Evolutionary conservation across 1,140 invertebrate species (phyloP).

Genomic region (Melanaphis sacchari): DNA sequence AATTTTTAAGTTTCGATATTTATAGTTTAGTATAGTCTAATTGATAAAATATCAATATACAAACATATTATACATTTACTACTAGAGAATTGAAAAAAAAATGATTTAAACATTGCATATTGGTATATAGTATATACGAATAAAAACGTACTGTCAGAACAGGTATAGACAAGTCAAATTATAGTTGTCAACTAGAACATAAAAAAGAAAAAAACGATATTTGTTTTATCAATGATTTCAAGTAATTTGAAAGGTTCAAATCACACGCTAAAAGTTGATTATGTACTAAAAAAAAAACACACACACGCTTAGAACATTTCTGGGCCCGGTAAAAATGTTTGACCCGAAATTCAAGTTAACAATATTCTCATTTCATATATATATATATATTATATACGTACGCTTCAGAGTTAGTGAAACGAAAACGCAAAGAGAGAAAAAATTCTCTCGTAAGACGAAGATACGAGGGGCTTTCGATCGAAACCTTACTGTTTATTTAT

Average conservation of each 20-base stretch:
- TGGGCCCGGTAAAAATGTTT: background rate
- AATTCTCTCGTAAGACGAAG: background rate
- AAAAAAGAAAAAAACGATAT: background rate
- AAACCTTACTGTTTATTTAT: slow-evolving; percentile 9
- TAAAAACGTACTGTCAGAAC: background rate
- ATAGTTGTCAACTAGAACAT: background rate
- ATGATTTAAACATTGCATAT: background rate
- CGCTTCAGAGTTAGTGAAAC: background rate
- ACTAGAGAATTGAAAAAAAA: too few species aligned
- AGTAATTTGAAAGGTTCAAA: background rate
- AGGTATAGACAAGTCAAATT: background rate
- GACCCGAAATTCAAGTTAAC: background rate
- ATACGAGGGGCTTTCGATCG: background rate
- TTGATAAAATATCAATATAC: background rate
- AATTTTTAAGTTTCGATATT: background rate
- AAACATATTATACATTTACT: background rate
- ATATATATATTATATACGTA: background rate
- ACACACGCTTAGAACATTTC: background rate
- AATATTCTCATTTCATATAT: background rate
- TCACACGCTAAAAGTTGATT: background rate
- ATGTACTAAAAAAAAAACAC: background rate
- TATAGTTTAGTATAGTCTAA: background rate
- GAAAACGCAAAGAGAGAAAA: background rate
- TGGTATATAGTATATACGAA: too few species aligned
- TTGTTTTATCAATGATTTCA: background rate